These are phyloP conservation scores for Myiozetetes cayanensis DNA, from an alignment of 2,113 vertebrate species.

Conservation along the genomic window DNA sequence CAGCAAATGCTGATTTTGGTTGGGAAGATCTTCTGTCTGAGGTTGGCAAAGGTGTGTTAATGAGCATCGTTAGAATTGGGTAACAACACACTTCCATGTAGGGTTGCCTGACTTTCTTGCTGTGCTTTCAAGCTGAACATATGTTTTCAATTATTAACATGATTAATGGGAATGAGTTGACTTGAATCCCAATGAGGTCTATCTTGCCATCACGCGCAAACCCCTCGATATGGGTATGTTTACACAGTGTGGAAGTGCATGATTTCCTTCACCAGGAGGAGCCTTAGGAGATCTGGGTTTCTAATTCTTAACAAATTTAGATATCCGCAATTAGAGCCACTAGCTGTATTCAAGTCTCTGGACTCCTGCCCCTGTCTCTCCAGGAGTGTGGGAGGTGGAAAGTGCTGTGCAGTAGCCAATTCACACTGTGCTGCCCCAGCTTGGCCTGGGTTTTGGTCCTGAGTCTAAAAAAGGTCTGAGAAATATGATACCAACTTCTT, in stretches of 20 bases:
- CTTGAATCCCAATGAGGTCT: slow-evolving; percentile 42
- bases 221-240: not conserved
- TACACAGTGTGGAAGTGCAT: not conserved
- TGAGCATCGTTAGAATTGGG: not conserved
- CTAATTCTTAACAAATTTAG: not conserved
- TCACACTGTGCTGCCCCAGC: not conserved
- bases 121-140: slow-evolving; percentile 65
- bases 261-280: not conserved
- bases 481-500: not conserved
- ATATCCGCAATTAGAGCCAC: not conserved
- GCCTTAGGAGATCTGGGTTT: not conserved
- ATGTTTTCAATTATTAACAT: slow-evolving; percentile 66
- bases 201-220: not conserved
- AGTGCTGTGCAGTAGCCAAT: not conserved
- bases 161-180: slow-evolving; percentile 45
- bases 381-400: not conserved
- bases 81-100: not conserved
- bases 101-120: slow-evolving; percentile 34
- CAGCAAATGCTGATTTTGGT: not conserved
- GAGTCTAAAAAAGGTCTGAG: not conserved
- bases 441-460: not conserved
- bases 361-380: not conserved
- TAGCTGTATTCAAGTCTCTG: not conserved
- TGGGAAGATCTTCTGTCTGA: not conserved
- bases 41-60: slow-evolving; percentile 10